Evolutionary conservation across 2,797 vertebrate genomes (phyloP).

Genomic region (Rhabdophis nuchalis): DNA sequence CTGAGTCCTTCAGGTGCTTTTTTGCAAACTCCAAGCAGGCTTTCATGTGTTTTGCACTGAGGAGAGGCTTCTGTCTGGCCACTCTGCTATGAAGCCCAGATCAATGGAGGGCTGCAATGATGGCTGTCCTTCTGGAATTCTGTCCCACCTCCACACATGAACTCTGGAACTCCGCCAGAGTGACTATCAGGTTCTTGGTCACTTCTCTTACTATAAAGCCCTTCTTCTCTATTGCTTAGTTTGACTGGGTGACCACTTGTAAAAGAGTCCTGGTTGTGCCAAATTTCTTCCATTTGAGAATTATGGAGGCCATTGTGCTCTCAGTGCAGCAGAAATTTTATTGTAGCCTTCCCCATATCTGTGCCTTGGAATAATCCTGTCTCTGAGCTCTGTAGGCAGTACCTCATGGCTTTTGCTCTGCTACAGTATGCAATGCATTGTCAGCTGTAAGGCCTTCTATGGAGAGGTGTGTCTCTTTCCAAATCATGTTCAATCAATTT

Average conservation of each 20-base stretch:
- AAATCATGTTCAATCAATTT: background rate
- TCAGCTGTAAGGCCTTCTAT: background rate
- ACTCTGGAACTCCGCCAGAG: background rate
- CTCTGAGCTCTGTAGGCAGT: background rate
- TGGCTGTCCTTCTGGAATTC: background rate
- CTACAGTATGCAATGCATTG: background rate
- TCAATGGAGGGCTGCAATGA: background rate
- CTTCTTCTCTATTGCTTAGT: background rate
- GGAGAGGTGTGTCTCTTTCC: background rate
- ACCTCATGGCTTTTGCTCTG: background rate
- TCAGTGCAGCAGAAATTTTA: background rate
- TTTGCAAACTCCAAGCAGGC: background rate
- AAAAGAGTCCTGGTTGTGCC: background rate
- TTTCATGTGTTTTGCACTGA: background rate
- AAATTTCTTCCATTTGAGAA: background rate
- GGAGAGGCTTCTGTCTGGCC: background rate
- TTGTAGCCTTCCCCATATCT: background rate
- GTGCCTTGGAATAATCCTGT: background rate
- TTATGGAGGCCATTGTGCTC: background rate
- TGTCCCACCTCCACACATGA: background rate
- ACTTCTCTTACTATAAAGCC: background rate
- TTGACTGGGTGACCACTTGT: background rate
- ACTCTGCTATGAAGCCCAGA: background rate
- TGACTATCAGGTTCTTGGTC: background rate
- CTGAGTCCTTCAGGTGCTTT: background rate